Percentiles rank a stretch among this genome's conserved stretches.
These are phyloP conservation scores for Campaea margaritaria DNA, from an alignment of 2,888 invertebrate genomes.

Conservation along the genomic window DNA sequence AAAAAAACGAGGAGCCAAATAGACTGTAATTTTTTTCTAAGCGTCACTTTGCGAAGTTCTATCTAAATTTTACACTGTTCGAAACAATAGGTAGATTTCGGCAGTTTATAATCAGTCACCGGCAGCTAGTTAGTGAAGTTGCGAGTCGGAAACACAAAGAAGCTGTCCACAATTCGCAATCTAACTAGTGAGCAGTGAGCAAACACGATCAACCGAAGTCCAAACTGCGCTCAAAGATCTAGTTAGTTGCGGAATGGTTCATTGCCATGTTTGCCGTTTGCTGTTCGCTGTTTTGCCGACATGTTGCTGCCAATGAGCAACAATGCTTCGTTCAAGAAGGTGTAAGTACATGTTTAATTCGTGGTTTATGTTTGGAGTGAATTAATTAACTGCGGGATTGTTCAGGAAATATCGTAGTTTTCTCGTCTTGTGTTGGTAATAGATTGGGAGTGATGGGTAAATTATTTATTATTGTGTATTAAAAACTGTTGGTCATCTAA, in stretches of 20 bases:
- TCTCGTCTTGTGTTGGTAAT: constrained; percentile 25
- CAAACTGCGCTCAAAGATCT: constrained; percentile 81
- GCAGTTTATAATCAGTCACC: constrained; percentile 60
- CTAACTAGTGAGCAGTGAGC: constrained; percentile 75
- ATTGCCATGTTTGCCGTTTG: constrained; percentile 61
- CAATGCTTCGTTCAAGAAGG: constrained; percentile 40
- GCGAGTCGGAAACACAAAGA: constrained; percentile 77
- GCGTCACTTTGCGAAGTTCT: not conserved
- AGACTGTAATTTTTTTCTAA: too few species aligned
- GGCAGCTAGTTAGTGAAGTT: constrained; percentile 79
- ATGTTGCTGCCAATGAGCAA: constrained; percentile 53
- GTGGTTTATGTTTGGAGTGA: constrained; percentile 40
- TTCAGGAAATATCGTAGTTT: constrained; percentile 32
- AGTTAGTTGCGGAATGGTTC: constrained; percentile 75
- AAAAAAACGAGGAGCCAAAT: too few species aligned
- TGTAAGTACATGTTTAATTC: constrained; percentile 53
- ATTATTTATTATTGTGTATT: not conserved
- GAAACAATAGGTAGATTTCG: constrained; percentile 40
- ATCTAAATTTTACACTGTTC: constrained; percentile 29
- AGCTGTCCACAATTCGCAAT: constrained; percentile 71
- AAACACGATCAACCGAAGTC: constrained; percentile 79
- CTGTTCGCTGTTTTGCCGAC: constrained; percentile 44
- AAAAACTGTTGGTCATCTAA: too few species aligned
- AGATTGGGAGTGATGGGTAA: constrained; percentile 31
- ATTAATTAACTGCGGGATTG: constrained; percentile 46